phyloP scores from a whole-genome alignment of 2,888 invertebrate species.

The Cryptops parisi region DNA sequence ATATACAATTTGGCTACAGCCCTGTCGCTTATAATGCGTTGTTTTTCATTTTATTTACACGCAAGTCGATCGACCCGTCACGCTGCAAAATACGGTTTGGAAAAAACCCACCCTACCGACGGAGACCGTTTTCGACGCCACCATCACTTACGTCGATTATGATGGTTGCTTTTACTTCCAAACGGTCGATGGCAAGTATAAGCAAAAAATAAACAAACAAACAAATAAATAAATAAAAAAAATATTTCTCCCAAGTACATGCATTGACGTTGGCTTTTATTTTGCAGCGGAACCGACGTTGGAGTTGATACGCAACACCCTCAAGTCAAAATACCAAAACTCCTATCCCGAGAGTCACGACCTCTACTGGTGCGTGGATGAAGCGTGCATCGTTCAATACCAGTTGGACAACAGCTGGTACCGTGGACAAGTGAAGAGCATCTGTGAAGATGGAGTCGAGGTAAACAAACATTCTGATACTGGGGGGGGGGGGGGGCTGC shows the following conservation, averaged over 20 bases:
- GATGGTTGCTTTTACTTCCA: constrained; percentile 28
- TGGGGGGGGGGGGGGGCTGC: too few relatives aligned
- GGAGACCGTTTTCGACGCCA: constrained; percentile 41
- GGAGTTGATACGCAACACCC: constrained; percentile 37
- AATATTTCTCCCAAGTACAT: too few relatives aligned
- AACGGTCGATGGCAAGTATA: constrained; percentile 10
- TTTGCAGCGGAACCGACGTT: constrained; percentile 27
- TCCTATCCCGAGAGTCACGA: constrained; percentile 37
- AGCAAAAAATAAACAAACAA: too few relatives aligned
- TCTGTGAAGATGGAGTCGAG: neutral
- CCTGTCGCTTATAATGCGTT: too few relatives aligned
- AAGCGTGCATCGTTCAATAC: constrained; percentile 53
- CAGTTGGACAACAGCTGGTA: constrained; percentile 53
- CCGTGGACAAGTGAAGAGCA: constrained; percentile 43
- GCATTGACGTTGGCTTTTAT: too few relatives aligned
- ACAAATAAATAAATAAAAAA: too few relatives aligned
- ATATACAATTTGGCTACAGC: too few relatives aligned
- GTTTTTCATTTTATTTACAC: too few relatives aligned
- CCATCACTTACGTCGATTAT: constrained; percentile 47
- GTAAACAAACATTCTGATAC: too few relatives aligned
- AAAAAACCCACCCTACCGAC: constrained; percentile 32
- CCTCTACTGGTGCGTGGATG: constrained; percentile 44
- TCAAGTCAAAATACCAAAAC: constrained; percentile 37
- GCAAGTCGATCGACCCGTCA: too few relatives aligned
- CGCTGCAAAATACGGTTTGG: too few relatives aligned